Percentiles rank a stretch among this genome's conserved stretches.
phyloP scores from a whole-genome alignment of 2,888 invertebrate species.

The Xestia ashworthii region DNA sequence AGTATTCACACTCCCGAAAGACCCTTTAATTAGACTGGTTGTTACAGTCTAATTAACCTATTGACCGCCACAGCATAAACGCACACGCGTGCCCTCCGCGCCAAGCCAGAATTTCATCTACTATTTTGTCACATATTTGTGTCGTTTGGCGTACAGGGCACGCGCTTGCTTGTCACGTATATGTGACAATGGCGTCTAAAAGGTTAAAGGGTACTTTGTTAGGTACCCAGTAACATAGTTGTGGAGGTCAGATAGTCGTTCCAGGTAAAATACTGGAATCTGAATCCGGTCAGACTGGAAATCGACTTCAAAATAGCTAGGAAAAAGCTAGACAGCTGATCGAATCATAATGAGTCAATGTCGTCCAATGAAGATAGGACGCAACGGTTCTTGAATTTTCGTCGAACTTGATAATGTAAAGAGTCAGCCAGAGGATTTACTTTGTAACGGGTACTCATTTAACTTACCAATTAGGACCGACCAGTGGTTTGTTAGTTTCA shows the following conservation, averaged over 20 bases:
- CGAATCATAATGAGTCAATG: neutral
- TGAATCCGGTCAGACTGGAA: neutral
- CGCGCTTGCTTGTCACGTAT: too few species aligned
- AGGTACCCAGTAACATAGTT: neutral
- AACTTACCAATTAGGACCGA: slow-evolving; percentile 4
- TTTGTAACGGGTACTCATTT: neutral
- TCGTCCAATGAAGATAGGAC: neutral
- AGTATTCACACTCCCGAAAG: too few species aligned
- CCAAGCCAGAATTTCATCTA: too few species aligned
- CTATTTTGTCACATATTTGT: too few species aligned
- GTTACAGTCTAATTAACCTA: too few species aligned
- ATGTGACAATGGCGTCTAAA: too few species aligned
- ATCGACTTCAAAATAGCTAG: neutral
- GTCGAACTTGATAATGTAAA: neutral
- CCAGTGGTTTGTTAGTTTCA: slow-evolving; percentile 7
- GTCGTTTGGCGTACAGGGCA: too few species aligned
- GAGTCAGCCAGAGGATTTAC: neutral
- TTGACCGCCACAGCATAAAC: too few species aligned
- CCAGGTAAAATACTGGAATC: neutral
- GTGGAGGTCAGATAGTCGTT: neutral
- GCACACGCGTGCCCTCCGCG: too few species aligned
- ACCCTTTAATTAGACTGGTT: too few species aligned
- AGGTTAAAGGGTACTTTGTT: neutral
- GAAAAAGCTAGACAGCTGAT: neutral
- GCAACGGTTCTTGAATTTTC: neutral